Conservation (phyloP, 2,113 vertebrate genomes). For the Lepus americanus region DNA sequence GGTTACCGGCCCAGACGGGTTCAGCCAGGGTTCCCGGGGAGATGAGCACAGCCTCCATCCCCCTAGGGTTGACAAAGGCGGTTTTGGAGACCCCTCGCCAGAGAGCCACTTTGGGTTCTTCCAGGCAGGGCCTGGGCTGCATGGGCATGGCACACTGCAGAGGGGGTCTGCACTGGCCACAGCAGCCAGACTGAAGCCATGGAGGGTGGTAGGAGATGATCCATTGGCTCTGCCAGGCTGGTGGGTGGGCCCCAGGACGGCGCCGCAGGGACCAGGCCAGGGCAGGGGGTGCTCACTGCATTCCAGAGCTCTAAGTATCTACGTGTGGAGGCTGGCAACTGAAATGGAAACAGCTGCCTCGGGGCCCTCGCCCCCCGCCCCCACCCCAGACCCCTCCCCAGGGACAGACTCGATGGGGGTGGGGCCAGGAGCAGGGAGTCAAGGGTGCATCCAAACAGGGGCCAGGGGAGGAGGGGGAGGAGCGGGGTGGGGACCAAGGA, state of each 20-base stretch:
- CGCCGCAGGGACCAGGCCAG: not conserved
- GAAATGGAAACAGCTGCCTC: slow-evolving; percentile 45
- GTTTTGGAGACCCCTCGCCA: not conserved
- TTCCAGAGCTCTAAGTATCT: slow-evolving; percentile 24
- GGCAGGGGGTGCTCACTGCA: not conserved
- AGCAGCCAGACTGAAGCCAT: not conserved
- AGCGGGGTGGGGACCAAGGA: too few relatives aligned
- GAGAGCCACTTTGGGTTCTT: not conserved
- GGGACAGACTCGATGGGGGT: slow-evolving; percentile 48
- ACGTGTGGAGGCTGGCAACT: not conserved
- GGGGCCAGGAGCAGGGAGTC: slow-evolving; percentile 71
- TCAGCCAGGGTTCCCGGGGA: not conserved
- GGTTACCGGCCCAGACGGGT: not conserved
- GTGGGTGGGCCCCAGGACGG: not conserved
- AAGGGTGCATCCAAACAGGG: not conserved
- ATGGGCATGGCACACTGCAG: accelerated
- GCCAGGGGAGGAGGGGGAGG: not conserved
- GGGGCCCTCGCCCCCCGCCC: not conserved
- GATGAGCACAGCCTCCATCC: too few relatives aligned
- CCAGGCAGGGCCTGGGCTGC: not conserved
- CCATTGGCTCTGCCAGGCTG: slow-evolving; percentile 35
- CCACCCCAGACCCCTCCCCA: not conserved
- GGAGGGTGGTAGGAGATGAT: slow-evolving; percentile 37
- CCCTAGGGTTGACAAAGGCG: too few relatives aligned
- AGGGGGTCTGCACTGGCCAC: not conserved